Percentiles rank a stretch among this genome's conserved stretches.
These are phyloP conservation scores for Ips nitidus DNA, from an alignment of 1,140 invertebrate genomes.

Conservation along the genomic window DNA sequence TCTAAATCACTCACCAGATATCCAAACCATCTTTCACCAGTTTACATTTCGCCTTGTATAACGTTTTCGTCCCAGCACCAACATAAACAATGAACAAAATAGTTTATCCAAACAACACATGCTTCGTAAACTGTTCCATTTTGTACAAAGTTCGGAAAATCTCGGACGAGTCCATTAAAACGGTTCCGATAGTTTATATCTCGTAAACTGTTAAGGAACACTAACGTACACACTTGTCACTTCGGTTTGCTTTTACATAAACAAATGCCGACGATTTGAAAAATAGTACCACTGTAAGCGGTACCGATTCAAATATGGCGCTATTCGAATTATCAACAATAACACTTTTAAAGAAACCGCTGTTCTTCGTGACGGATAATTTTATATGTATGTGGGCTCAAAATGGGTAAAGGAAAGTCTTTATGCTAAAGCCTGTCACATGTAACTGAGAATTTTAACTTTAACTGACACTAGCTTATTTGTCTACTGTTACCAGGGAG, in stretches of 20 bases:
- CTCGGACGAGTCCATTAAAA: slow-evolving; percentile 33
- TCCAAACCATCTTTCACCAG: slow-evolving; percentile 6
- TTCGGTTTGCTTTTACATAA: slow-evolving; percentile 20
- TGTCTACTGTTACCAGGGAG: slow-evolving; percentile 15
- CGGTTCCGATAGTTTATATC: slow-evolving; percentile 33
- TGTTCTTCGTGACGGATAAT: background rate
- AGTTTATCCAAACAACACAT: slow-evolving; percentile 23
- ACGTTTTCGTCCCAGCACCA: background rate
- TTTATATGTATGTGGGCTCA: slow-evolving; percentile 1
- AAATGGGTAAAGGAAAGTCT: slow-evolving; percentile 24
- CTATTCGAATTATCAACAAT: too few relatives aligned
- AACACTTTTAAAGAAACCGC: background rate
- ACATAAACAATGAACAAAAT: slow-evolving; percentile 18
- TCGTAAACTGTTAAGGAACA: slow-evolving; percentile 42
- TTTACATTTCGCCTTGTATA: slow-evolving; percentile 1
- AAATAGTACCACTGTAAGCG: slow-evolving; percentile 20
- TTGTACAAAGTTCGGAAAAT: slow-evolving; percentile 17
- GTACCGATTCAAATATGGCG: background rate
- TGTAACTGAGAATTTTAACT: slow-evolving; percentile 21
- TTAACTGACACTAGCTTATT: slow-evolving; percentile 17
- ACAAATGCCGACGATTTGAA: slow-evolving; percentile 11
- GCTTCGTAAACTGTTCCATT: slow-evolving; percentile 25
- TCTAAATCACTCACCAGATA: slow-evolving; percentile 3
- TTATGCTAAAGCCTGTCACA: slow-evolving; percentile 20
- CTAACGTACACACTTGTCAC: slow-evolving; percentile 40